These are phyloP conservation scores for Taenaris catops DNA, from an alignment of 2,888 invertebrate species.

Conservation along the genomic window DNA sequence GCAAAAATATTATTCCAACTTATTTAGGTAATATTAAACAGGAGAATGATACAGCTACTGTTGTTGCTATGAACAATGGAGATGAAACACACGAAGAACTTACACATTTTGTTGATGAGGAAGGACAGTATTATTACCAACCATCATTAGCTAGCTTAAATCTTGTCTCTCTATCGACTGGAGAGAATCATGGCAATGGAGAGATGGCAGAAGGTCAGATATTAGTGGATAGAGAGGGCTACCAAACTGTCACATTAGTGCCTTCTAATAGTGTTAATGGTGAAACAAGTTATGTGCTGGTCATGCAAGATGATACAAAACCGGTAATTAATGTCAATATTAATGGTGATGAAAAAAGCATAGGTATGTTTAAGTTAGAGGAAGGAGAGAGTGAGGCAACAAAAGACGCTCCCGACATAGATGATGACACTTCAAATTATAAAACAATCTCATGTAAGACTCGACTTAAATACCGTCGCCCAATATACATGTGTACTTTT, in stretches of 20 bases:
- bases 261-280: slow-evolving; percentile 88
- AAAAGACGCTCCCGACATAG: too few species aligned
- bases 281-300: slow-evolving; percentile 93
- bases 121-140: neutral
- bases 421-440: too few species aligned
- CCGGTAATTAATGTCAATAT: slow-evolving; percentile 62
- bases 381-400: too few species aligned
- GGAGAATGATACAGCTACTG: too few species aligned
- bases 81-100: neutral
- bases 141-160: too few species aligned
- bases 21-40: too few species aligned
- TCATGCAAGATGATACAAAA: slow-evolving; percentile 87
- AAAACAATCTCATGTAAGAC: too few species aligned
- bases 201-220: slow-evolving; percentile 27
- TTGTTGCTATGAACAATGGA: neutral
- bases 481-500: neutral
- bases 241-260: slow-evolving; percentile 91
- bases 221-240: slow-evolving; percentile 73
- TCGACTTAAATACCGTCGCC: too few species aligned
- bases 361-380: neutral
- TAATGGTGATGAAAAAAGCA: slow-evolving; percentile 39
- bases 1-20: too few species aligned
- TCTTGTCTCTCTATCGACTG: too few species aligned
- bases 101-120: neutral
- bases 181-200: neutral